phyloP scores from a whole-genome alignment of 1,140 invertebrate genomes.

The Heliconius nattereri region DNA sequence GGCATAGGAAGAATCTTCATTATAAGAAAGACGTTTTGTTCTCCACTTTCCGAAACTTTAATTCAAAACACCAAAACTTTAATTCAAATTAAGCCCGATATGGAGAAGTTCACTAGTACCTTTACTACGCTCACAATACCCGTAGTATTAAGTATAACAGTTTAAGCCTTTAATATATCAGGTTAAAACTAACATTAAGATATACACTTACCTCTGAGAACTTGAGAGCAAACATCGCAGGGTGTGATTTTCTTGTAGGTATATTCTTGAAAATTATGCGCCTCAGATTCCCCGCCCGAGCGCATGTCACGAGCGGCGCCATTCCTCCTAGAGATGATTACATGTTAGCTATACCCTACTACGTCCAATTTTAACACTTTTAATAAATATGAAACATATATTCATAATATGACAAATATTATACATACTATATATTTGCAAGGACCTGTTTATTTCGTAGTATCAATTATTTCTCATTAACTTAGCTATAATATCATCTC shows the following conservation, averaged over 20 bases:
- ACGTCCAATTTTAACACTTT: background rate
- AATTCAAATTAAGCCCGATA: background rate
- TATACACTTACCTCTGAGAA: slow-evolving; percentile 87
- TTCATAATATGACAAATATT: background rate
- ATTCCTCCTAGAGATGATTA: slow-evolving; percentile 86
- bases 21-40: no score
- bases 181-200: background rate
- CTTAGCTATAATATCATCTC: background rate
- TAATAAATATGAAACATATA: background rate
- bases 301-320: slow-evolving; percentile 84
- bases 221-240: slow-evolving; percentile 96
- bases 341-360: slow-evolving; percentile 15
- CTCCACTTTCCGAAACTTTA: background rate
- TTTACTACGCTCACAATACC: no score
- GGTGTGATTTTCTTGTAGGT: slow-evolving; percentile 98
- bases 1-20: no score
- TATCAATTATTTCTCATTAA: background rate
- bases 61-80: background rate
- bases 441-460: background rate
- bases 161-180: background rate
- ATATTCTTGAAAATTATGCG: slow-evolving; percentile 94
- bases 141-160: no score
- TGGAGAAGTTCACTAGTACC: no score
- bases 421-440: background rate
- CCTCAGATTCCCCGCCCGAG: slow-evolving; percentile 82